A percentile compares a stretch with the other conserved stretches of the same genome.
Evolutionary conservation across 2,797 vertebrate genomes (phyloP).

Genomic region (Micropoecilia bifurca): DNA sequence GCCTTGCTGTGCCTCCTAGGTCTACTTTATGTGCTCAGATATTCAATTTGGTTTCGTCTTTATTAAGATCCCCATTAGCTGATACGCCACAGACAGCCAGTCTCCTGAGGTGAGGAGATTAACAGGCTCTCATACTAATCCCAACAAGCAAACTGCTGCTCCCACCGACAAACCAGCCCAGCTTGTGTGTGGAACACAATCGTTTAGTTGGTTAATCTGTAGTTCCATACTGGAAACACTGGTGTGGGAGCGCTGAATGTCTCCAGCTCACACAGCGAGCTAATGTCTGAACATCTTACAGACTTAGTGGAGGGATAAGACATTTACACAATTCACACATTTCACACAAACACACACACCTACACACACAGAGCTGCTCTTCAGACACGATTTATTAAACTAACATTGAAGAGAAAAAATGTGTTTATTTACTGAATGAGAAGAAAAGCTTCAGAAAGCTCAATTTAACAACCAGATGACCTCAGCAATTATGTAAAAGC

Average conservation of each 20-base stretch:
- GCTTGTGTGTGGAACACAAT: slow-evolving; percentile 42
- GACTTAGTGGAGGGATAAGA: too few relatives aligned
- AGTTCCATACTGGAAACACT: slow-evolving; percentile 27
- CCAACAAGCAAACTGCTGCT: slow-evolving; percentile 57
- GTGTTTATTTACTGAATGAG: slow-evolving; percentile 8
- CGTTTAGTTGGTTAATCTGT: slow-evolving; percentile 38
- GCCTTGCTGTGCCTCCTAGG: slow-evolving; percentile 49
- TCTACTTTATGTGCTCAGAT: slow-evolving; percentile 53
- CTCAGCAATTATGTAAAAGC: not conserved
- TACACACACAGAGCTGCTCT: slow-evolving; percentile 22
- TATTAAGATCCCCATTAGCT: slow-evolving; percentile 74
- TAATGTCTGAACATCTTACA: slow-evolving; percentile 23
- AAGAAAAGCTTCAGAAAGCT: slow-evolving; percentile 21
- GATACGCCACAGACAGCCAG: slow-evolving; percentile 57
- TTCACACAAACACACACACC: slow-evolving; percentile 26
- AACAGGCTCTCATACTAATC: slow-evolving; percentile 69
- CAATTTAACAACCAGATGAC: not conserved
- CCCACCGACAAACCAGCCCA: slow-evolving; percentile 35
- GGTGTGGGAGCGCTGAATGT: slow-evolving; percentile 29
- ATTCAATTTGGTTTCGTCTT: slow-evolving; percentile 73
- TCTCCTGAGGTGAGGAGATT: slow-evolving; percentile 73
- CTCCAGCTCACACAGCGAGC: slow-evolving; percentile 45
- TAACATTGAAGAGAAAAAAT: slow-evolving; percentile 9
- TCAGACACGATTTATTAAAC: slow-evolving; percentile 46
- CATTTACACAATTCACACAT: slow-evolving; percentile 31